Evolutionary conservation across 2,797 vertebrate species (phyloP).

Genomic region (Mycteria americana): DNA sequence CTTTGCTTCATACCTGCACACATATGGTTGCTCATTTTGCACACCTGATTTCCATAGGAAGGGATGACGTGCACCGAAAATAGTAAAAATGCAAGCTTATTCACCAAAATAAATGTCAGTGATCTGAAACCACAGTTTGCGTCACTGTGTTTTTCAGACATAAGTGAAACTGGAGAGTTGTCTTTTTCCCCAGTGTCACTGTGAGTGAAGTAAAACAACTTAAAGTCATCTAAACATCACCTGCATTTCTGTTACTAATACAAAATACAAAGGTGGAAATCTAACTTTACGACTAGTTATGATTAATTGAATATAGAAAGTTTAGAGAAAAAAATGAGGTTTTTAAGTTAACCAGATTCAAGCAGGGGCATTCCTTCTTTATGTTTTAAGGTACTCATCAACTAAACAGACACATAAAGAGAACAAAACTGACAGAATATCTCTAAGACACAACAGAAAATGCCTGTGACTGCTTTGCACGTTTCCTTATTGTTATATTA

Average conservation of each 20-base stretch:
- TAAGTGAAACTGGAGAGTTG: neutral
- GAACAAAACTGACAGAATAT: neutral
- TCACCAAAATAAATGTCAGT: neutral
- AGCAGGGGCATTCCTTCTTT: neutral
- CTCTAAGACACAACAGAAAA: neutral
- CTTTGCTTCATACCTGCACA: neutral
- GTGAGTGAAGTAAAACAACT: neutral
- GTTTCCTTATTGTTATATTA: neutral
- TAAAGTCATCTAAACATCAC: neutral
- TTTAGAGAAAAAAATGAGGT: neutral
- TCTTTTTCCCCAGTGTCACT: neutral
- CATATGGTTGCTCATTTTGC: neutral
- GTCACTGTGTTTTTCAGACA: neutral
- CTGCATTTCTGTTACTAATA: neutral
- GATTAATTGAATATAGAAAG: neutral
- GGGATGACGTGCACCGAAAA: neutral
- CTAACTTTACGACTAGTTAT: neutral
- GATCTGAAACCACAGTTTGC: neutral
- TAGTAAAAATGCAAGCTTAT: neutral
- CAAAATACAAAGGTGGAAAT: neutral
- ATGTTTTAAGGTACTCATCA: neutral
- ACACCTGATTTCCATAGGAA: neutral
- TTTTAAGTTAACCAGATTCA: neutral
- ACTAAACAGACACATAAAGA: neutral
- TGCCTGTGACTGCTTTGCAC: neutral